Evolutionary conservation across 1,140 invertebrate species (phyloP).

Genomic region (Diabrotica undecimpunctata): DNA sequence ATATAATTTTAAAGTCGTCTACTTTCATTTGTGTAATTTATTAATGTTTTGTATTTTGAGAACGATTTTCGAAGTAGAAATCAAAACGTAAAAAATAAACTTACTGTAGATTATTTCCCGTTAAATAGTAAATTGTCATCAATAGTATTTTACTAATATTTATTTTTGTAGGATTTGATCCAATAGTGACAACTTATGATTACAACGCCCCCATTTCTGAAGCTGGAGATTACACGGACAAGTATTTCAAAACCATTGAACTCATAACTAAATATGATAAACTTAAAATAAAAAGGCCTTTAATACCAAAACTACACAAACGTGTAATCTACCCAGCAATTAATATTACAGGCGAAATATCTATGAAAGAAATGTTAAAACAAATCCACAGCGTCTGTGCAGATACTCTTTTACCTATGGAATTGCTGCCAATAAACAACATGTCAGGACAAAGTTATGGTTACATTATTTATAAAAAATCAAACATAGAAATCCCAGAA

Average conservation of each 20-base stretch:
- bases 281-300: slow-evolving; percentile 45
- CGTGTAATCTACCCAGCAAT: slow-evolving; percentile 43
- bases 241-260: slow-evolving; percentile 46
- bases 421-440: slow-evolving; percentile 53
- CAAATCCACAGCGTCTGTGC: slow-evolving; percentile 52
- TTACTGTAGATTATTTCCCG: too few species aligned
- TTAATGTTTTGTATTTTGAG: too few species aligned
- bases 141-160: background rate
- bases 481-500: slow-evolving; percentile 33
- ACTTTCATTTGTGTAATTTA: too few species aligned
- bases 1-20: too few species aligned
- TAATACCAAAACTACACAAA: slow-evolving; percentile 36
- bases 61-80: too few species aligned
- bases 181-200: slow-evolving; percentile 54
- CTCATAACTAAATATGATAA: slow-evolving; percentile 45
- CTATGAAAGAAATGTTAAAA: slow-evolving; percentile 38
- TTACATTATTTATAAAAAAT: slow-evolving; percentile 53
- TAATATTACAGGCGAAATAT: slow-evolving; percentile 27
- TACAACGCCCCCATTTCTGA: slow-evolving; percentile 55
- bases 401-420: slow-evolving; percentile 51
- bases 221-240: slow-evolving; percentile 51
- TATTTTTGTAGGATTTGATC: slow-evolving; percentile 41
- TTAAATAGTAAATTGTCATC: too few species aligned
- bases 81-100: too few species aligned
- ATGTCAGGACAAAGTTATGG: slow-evolving; percentile 58